Conservation (phyloP, 1,140 invertebrate genomes). For the Stenopsyche tienmushanensis region DNA sequence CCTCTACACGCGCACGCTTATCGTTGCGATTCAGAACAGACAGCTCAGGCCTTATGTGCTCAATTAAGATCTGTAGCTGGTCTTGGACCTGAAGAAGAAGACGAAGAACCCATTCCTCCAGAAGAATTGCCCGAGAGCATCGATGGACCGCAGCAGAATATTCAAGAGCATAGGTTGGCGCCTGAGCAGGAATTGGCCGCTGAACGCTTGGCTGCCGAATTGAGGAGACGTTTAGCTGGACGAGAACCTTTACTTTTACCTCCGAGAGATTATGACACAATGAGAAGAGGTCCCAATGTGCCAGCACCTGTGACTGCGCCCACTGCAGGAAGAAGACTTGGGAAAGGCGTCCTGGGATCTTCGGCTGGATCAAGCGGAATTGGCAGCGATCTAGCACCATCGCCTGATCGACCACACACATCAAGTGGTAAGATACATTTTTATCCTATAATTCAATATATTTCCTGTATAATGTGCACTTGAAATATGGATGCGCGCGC, state of each 20-base stretch:
- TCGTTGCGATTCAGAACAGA: constrained; percentile 91
- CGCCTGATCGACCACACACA: constrained; percentile 64
- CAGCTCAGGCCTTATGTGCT: constrained; percentile 78
- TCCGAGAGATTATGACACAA: constrained; percentile 90
- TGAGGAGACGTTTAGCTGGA: constrained; percentile 78
- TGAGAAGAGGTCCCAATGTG: constrained; percentile 59
- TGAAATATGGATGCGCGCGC: too few relatives aligned
- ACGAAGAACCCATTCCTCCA: constrained; percentile 82
- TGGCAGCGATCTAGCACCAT: constrained; percentile 84
- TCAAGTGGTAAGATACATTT: constrained; percentile 55
- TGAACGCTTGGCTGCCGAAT: constrained; percentile 88
- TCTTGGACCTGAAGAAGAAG: constrained; percentile 74
- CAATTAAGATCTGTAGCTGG: constrained; percentile 78
- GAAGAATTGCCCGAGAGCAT: constrained; percentile 47
- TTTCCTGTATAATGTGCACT: too few relatives aligned
- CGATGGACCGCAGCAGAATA: neutral
- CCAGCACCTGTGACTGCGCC: constrained; percentile 48
- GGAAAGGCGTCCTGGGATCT: constrained; percentile 60
- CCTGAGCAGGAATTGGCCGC: constrained; percentile 49
- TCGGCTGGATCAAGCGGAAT: constrained; percentile 74
- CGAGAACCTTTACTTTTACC: constrained; percentile 79
- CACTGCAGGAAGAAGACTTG: constrained; percentile 66
- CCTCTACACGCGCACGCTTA: constrained; percentile 92
- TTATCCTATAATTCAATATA: too few relatives aligned
- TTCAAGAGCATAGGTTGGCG: constrained; percentile 34